These are phyloP conservation scores for Coelinius sp. DNA, from an alignment of 2,888 invertebrate species.

Conservation along the genomic window DNA sequence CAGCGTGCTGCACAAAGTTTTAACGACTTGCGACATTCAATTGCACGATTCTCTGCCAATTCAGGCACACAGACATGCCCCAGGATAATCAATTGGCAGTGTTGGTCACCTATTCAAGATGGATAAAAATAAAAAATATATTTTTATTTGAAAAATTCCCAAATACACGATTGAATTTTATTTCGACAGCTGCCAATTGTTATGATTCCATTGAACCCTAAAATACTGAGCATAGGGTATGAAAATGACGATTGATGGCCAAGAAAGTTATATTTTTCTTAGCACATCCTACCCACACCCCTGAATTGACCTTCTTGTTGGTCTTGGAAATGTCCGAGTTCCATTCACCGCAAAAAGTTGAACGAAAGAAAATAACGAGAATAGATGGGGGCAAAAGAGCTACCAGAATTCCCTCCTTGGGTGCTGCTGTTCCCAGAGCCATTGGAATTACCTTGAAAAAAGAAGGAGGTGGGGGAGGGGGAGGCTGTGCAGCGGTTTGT, in stretches of 20 bases:
- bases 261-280: conserved; percentile 28
- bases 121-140: too few species aligned
- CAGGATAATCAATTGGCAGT: neutral
- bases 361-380: conserved; percentile 48
- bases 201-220: neutral
- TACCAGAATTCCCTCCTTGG: conserved; percentile 1
- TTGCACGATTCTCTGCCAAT: conserved; percentile 10
- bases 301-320: neutral
- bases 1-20: conserved; percentile 29
- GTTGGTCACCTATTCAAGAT: neutral
- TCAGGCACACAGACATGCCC: neutral
- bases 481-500: neutral
- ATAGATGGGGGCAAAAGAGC: conserved; percentile 44
- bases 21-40: conserved; percentile 33
- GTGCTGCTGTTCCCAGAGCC: neutral
- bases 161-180: neutral
- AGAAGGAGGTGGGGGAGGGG: too few species aligned
- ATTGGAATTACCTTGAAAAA: conserved; percentile 3
- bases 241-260: conserved; percentile 35
- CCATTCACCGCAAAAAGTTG: conserved; percentile 44
- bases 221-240: conserved; percentile 8
- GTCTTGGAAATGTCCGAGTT: neutral
- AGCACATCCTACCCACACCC: neutral
- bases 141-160: neutral
- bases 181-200: neutral